A percentile compares a stretch with the other conserved stretches of the same genome.
These are phyloP conservation scores for Phrynosoma blainvillii DNA, from an alignment of 2,113 vertebrate genomes.

Conservation along the genomic window DNA sequence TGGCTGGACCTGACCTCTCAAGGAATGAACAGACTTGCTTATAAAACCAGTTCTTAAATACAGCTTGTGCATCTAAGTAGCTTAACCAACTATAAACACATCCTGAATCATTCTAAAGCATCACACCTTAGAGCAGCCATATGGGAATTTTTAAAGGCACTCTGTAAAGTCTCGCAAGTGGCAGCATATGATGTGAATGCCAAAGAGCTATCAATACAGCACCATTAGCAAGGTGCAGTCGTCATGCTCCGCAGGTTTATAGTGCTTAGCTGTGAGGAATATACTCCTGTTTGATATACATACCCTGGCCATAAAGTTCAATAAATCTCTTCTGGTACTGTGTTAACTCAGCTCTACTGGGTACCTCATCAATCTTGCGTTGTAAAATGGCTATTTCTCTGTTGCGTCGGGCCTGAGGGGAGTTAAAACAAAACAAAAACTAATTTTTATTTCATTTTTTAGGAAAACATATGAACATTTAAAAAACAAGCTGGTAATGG, in stretches of 20 bases:
- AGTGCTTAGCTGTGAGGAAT: slow-evolving; percentile 42
- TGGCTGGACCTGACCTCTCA: too few species aligned
- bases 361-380: slow-evolving; percentile 97
- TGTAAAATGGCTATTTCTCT: slow-evolving; percentile 96
- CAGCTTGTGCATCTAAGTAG: background rate
- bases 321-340: slow-evolving; percentile 99
- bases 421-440: slow-evolving; percentile 60
- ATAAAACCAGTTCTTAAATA: background rate
- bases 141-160: slow-evolving; percentile 16
- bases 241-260: background rate
- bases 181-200: background rate
- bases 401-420: slow-evolving; percentile 91
- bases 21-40: background rate
- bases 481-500: slow-evolving; percentile 4
- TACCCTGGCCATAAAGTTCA: slow-evolving; percentile 96
- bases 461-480: slow-evolving; percentile 26
- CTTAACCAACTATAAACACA: slow-evolving; percentile 22
- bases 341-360: slow-evolving; percentile 94
- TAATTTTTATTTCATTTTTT: slow-evolving; percentile 45
- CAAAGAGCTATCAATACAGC: slow-evolving; percentile 22
- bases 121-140: background rate
- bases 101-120: slow-evolving; percentile 4
- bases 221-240: slow-evolving; percentile 4
- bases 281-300: slow-evolving; percentile 62
- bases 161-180: slow-evolving; percentile 28